Conservation (phyloP, 2,888 invertebrate species). For the Acronicta leporina region DNA sequence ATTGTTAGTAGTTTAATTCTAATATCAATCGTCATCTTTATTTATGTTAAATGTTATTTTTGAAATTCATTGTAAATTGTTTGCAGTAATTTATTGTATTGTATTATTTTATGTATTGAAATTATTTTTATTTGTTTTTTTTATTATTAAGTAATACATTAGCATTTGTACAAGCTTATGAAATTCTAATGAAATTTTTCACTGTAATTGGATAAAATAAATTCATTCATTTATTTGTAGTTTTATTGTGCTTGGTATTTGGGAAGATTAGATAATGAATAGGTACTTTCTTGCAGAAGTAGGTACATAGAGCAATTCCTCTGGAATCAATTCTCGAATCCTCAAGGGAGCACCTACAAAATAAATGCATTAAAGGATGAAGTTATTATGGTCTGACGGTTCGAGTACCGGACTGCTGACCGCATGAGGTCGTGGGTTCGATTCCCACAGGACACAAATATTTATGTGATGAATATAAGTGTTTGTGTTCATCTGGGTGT, state of each 20-base stretch:
- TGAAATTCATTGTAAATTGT: constrained; percentile 19
- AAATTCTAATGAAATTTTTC: constrained; percentile 1
- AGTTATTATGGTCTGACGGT: too few species aligned
- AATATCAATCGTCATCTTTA: constrained; percentile 32
- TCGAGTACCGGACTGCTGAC: too few species aligned
- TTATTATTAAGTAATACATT: background rate
- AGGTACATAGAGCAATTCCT: too few species aligned
- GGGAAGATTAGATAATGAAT: too few species aligned
- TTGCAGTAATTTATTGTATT: background rate
- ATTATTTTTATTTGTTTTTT: background rate
- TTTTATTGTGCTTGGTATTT: constrained; percentile 24
- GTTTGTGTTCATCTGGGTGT: too few species aligned
- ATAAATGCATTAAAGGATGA: too few species aligned
- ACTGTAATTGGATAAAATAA: constrained; percentile 30
- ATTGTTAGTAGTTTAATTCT: constrained; percentile 74
- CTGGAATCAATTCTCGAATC: too few species aligned
- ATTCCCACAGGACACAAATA: too few species aligned
- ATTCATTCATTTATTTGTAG: constrained; percentile 26
- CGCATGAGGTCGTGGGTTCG: too few species aligned
- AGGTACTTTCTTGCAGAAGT: too few species aligned
- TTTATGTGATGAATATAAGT: too few species aligned
- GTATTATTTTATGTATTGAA: background rate
- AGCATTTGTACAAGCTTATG: background rate
- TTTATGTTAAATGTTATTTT: constrained; percentile 30
- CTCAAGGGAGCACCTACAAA: background rate